Evolutionary conservation across 2,113 vertebrate genomes (phyloP).

Genomic region (Cephalopholis sonnerati): DNA sequence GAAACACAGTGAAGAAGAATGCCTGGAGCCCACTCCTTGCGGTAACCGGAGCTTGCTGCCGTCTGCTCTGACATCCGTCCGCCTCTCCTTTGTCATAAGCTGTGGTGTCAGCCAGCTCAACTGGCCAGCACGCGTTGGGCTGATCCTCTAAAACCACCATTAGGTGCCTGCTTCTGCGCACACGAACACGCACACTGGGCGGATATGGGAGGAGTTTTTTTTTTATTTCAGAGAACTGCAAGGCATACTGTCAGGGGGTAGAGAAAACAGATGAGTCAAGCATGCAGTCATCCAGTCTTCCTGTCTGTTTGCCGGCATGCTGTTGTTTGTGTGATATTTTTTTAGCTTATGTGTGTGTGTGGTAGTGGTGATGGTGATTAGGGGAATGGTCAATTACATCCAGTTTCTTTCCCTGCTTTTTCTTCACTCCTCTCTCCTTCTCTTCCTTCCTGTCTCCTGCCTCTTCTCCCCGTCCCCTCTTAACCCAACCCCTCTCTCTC

Average conservation of each 20-base stretch:
- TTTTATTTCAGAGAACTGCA: constrained; percentile 66
- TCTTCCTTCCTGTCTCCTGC: background rate
- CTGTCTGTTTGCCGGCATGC: constrained; percentile 59
- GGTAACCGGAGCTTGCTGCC: constrained; percentile 60
- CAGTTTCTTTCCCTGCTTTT: constrained; percentile 17
- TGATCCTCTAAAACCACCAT: constrained; percentile 77
- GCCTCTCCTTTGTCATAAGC: constrained; percentile 74
- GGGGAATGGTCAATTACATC: constrained; percentile 12
- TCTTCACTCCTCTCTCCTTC: background rate
- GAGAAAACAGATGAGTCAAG: constrained; percentile 86
- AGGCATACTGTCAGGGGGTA: constrained; percentile 62
- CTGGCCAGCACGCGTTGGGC: constrained; percentile 69
- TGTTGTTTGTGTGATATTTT: constrained; percentile 52
- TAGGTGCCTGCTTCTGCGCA: constrained; percentile 39
- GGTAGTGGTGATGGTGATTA: background rate
- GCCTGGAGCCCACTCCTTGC: constrained; percentile 61
- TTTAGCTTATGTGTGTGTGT: constrained; percentile 3
- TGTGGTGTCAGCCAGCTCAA: constrained; percentile 66
- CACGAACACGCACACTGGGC: constrained; percentile 47
- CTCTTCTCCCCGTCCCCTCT: constrained; percentile 28
- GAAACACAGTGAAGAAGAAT: constrained; percentile 65
- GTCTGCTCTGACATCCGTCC: constrained; percentile 65
- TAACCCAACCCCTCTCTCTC: background rate
- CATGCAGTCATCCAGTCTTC: constrained; percentile 77
- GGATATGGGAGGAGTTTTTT: constrained; percentile 71